Evolutionary conservation across 2,113 vertebrate genomes (phyloP).

Genomic region (Protomyctophum bolini): DNA sequence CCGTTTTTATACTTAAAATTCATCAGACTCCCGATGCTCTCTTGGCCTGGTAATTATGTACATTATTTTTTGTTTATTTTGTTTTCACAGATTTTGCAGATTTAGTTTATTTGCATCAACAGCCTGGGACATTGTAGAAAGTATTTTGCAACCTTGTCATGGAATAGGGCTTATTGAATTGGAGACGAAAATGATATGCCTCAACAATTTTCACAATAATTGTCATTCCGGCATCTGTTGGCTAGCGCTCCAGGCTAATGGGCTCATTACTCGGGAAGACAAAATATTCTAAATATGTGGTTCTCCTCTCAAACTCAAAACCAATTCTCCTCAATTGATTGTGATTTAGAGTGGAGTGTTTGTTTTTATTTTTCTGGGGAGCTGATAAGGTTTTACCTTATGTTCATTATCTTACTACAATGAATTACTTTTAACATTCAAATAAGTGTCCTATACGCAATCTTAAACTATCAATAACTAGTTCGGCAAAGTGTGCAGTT

Average conservation of each 20-base stretch:
- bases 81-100: too few relatives aligned
- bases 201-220: conserved; percentile 60
- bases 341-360: neutral
- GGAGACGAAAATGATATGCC: conserved; percentile 42
- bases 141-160: conserved; percentile 52
- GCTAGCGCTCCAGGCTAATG: conserved; percentile 37
- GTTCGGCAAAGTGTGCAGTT: too few relatives aligned
- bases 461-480: too few relatives aligned
- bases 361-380: neutral
- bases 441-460: too few relatives aligned
- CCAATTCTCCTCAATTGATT: conserved; percentile 35
- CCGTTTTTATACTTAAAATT: too few relatives aligned
- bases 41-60: too few relatives aligned
- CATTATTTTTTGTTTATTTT: neutral
- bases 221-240: conserved; percentile 49
- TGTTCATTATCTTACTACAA: too few relatives aligned
- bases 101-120: too few relatives aligned
- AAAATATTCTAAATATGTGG: conserved; percentile 54
- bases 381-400: neutral
- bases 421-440: too few relatives aligned
- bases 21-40: too few relatives aligned
- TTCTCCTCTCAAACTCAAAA: conserved; percentile 11
- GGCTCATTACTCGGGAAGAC: conserved; percentile 47
- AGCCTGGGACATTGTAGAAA: conserved; percentile 16
- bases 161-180: conserved; percentile 41